A percentile compares a stretch with the other conserved stretches of the same genome.
These are phyloP conservation scores for Neomorphus geoffroyi DNA, from an alignment of 2,797 vertebrate species.

Conservation along the genomic window DNA sequence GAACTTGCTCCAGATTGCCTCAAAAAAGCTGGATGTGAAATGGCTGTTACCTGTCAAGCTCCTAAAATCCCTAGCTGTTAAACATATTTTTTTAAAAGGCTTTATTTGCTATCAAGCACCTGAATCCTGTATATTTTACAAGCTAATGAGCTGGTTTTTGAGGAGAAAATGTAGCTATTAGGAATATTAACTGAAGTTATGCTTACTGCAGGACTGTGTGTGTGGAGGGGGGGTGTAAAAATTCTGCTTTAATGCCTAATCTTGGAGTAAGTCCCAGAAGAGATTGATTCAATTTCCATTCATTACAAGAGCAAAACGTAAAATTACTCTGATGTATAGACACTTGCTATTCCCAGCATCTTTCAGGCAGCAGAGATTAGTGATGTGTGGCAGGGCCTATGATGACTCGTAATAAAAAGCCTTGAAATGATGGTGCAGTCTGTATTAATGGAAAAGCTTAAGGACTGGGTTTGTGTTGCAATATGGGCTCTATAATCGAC, in stretches of 20 bases:
- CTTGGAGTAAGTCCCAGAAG: slow-evolving; percentile 53
- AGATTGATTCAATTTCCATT: slow-evolving; percentile 58
- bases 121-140: slow-evolving; percentile 40
- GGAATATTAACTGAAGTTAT: slow-evolving; percentile 31
- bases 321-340: background rate
- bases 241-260: slow-evolving; percentile 9
- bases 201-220: background rate
- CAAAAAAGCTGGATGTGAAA: background rate
- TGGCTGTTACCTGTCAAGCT: background rate
- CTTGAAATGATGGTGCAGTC: background rate
- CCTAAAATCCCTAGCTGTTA: background rate
- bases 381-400: background rate
- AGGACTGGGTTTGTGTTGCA: background rate
- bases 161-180: slow-evolving; percentile 22
- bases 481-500: background rate
- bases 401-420: background rate
- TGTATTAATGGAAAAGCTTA: background rate
- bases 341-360: background rate
- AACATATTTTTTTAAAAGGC: slow-evolving; percentile 29
- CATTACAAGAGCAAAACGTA: slow-evolving; percentile 33
- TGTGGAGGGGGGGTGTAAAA: background rate
- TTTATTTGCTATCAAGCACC: slow-evolving; percentile 50
- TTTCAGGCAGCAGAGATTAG: background rate
- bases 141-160: slow-evolving; percentile 28
- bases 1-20: background rate